Evolutionary conservation across 2,888 invertebrate genomes (phyloP).

Genomic region (Strigamia maritima): DNA sequence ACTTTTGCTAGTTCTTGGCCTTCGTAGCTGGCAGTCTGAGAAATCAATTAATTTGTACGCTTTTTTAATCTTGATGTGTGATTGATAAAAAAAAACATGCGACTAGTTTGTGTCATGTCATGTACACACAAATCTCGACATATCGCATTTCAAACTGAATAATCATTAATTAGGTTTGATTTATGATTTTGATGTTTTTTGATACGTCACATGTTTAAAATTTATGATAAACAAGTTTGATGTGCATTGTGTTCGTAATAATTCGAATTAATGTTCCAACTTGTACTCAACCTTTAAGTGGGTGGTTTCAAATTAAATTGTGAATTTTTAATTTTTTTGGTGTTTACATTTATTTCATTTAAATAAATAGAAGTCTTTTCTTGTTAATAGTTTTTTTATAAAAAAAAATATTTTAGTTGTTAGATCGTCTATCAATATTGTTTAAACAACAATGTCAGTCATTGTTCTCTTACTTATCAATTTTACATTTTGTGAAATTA

Average conservation of each 20-base stretch:
- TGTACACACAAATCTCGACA: not conserved
- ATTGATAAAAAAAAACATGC: not conserved
- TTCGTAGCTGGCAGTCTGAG: not conserved
- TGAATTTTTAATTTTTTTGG: not conserved
- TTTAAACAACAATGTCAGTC: not conserved
- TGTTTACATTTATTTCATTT: too few relatives aligned
- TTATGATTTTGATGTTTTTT: too few relatives aligned
- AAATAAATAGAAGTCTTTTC: too few relatives aligned
- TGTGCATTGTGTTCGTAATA: not conserved
- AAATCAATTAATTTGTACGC: slow-evolving; percentile 1
- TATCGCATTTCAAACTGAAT: not conserved
- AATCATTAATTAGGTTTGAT: not conserved
- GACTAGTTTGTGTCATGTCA: not conserved
- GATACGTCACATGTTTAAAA: too few relatives aligned
- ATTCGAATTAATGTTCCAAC: not conserved
- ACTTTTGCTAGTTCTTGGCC: not conserved
- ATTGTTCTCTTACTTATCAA: not conserved
- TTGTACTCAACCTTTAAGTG: not conserved
- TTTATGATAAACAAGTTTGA: not conserved
- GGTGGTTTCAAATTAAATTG: not conserved
- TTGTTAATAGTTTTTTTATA: too few relatives aligned
- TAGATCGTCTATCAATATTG: too few relatives aligned
- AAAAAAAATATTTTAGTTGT: too few relatives aligned
- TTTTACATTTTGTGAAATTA: not conserved
- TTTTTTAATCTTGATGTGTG: not conserved